These are phyloP conservation scores for Ptychobarbus kaznakovi DNA, from an alignment of 2,797 vertebrate genomes.

Conservation along the genomic window DNA sequence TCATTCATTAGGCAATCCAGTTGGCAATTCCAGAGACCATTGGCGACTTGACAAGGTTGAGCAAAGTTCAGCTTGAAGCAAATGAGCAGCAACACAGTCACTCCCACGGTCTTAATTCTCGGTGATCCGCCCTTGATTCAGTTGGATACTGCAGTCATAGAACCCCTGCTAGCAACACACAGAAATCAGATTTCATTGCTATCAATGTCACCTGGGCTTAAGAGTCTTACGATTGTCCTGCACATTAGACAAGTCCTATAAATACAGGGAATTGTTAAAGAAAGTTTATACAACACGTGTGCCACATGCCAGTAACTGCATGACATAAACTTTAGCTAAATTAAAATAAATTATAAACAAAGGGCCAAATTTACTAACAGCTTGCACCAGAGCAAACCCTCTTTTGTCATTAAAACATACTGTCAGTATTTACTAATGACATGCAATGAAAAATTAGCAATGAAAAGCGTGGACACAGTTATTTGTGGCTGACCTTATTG, in stretches of 20 bases:
- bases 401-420: too few species aligned
- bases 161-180: neutral
- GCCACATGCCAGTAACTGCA: neutral
- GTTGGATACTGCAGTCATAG: neutral
- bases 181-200: neutral
- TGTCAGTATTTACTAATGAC: too few species aligned
- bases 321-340: neutral
- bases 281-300: neutral
- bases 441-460: too few species aligned
- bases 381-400: too few species aligned
- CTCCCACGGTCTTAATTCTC: neutral
- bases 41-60: neutral
- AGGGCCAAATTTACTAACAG: neutral
- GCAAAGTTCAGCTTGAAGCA: slow-evolving; percentile 1
- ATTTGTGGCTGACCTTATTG: too few species aligned
- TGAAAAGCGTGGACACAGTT: too few species aligned
- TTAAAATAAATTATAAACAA: neutral
- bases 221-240: neutral
- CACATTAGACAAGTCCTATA: neutral
- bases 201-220: neutral
- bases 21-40: neutral
- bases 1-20: neutral
- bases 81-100: neutral
- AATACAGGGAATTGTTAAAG: neutral
- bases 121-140: neutral